These are phyloP conservation scores for Ailuropoda melanoleuca DNA, from an alignment of 2,113 vertebrate genomes.

Conservation along the genomic window DNA sequence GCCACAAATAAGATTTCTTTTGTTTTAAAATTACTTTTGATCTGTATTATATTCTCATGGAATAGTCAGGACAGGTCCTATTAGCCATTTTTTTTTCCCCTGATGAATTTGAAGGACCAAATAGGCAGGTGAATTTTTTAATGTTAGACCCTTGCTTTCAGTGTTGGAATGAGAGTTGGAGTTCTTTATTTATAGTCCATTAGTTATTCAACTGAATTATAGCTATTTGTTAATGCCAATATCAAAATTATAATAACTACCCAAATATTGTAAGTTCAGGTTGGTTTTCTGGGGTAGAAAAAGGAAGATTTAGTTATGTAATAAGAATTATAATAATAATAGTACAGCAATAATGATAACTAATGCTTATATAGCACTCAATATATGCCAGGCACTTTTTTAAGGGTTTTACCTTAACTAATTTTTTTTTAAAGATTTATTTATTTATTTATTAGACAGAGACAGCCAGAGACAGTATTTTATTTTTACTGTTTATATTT, in stretches of 20 bases:
- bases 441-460: too few relatives aligned
- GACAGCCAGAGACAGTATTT: not conserved
- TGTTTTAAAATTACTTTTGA: not conserved
- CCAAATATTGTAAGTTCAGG: not conserved
- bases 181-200: not conserved
- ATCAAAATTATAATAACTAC: not conserved
- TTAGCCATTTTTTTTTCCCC: not conserved
- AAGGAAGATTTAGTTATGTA: not conserved
- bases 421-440: too few relatives aligned
- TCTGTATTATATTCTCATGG: not conserved
- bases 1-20: not conserved
- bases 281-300: not conserved
- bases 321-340: not conserved
- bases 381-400: not conserved
- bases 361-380: too few relatives aligned
- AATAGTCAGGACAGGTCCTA: not conserved
- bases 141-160: not conserved
- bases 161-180: not conserved
- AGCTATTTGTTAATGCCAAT: not conserved
- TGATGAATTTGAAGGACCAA: not conserved
- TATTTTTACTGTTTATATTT: not conserved
- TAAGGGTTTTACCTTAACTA: not conserved
- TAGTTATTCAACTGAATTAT: not conserved
- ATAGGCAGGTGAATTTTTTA: not conserved
- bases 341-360: not conserved